Conservation (phyloP, 2,113 vertebrate genomes). For the Clarias gariepinus region DNA sequence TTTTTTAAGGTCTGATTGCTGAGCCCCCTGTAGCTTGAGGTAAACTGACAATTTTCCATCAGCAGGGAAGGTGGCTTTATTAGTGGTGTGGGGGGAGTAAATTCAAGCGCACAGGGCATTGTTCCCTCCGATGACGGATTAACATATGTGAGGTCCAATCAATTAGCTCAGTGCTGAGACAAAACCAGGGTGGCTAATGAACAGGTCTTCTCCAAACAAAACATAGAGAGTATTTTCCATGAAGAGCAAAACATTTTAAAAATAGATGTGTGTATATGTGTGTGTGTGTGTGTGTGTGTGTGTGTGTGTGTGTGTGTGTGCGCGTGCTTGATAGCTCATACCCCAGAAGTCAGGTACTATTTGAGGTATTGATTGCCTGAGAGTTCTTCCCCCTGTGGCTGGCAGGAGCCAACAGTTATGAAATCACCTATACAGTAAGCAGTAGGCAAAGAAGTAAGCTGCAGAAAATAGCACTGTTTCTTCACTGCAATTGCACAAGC, state of each 20-base stretch:
- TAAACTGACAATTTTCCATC: slow-evolving; percentile 90
- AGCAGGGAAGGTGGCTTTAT: slow-evolving; percentile 87
- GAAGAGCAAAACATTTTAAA: slow-evolving; percentile 38
- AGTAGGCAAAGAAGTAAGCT: slow-evolving; percentile 17
- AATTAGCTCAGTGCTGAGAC: slow-evolving; percentile 54
- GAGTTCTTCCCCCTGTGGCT: slow-evolving; percentile 34
- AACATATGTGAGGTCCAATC: slow-evolving; percentile 50
- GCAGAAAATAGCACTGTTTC: slow-evolving; percentile 29
- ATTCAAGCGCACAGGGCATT: slow-evolving; percentile 64
- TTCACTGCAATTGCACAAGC: slow-evolving; percentile 54
- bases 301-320: slow-evolving; percentile 5
- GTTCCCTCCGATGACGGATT: slow-evolving; percentile 54
- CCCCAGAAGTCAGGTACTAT: slow-evolving; percentile 30
- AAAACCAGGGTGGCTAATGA: slow-evolving; percentile 50
- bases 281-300: slow-evolving; percentile 6
- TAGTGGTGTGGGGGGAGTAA: slow-evolving; percentile 72
- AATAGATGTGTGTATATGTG: slow-evolving; percentile 2
- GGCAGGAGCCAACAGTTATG: slow-evolving; percentile 32
- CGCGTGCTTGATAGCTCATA: slow-evolving; percentile 10
- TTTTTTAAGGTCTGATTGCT: slow-evolving; percentile 87
- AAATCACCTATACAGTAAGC: slow-evolving; percentile 37
- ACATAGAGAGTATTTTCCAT: slow-evolving; percentile 8
- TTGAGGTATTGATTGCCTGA: slow-evolving; percentile 44
- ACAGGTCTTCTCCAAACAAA: slow-evolving; percentile 28
- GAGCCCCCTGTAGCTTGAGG: slow-evolving; percentile 81